Base-by-base conservation (phyloP, 2,888 invertebrate species). In the Aspidiotus destructor region DNA sequence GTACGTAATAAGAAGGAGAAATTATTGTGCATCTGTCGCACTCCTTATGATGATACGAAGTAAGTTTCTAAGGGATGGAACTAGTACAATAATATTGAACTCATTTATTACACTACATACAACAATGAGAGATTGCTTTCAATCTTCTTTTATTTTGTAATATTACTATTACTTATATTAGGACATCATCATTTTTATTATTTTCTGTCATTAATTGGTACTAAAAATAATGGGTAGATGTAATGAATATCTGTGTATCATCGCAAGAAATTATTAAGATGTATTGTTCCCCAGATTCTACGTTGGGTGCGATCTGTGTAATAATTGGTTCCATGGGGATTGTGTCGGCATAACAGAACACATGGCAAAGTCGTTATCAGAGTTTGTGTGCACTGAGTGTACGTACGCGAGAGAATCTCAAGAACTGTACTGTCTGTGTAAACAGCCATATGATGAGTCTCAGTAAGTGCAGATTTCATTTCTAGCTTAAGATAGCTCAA, bases 271-370 rank as follows among this genome's bases (percentile, higher is more conserved):
- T 8, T 9, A 17, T 8, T 54, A 54, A 54, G 9, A 13, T 41
- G 17, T 60, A 10, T 13, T 62, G 11, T 16, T 48, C 13, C 16
- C 16, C 75, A 92, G 91, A 77, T 97, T 97, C 78, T 98, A 97
- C 79, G 92, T 99, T 72, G 95, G 94, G 70, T 99, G 99, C 80
- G 96, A 97, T 80, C 82, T 93, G 75, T 99, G 98, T 78, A 92
- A 91, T 75, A 95, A 96, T 78, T 98, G 98, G 97, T 98, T 94
- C 83, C 99, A 99, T 77, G 96, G 96, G 1, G 89, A 90, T 73
- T 99, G 99, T 77, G 94, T 98, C 11, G 90, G 89, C 58, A 90
- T 98, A 70, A 90, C 91, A 0, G 94, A 96, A 78, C 88, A 89
- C 77, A 88, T 89, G 82, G 93, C 94, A 71, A 89, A 91, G 77